Evolutionary conservation across 2,797 vertebrate species (phyloP), one percentile per base, ranked within the genome.

Genomic region (Merluccius polli): DNA sequence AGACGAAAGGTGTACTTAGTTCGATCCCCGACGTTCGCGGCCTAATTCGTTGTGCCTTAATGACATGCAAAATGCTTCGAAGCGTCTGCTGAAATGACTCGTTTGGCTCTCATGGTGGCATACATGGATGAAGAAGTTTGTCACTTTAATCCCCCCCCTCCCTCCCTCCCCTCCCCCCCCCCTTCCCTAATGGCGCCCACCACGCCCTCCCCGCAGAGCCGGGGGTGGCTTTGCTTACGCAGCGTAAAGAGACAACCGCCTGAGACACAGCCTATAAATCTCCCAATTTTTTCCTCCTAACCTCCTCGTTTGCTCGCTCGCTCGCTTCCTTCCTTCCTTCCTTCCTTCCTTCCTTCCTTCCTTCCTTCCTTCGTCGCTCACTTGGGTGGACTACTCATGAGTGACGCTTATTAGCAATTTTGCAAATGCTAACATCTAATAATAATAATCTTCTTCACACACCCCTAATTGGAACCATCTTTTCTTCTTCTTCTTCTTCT

Each of bases 211-310:
- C 63, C 79, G 80, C 86, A 81, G 85, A 76, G 86, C 84, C 27
- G n/a, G 80, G 78, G 77, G 84, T 79, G 75, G 81, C 79, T 89
- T 72, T 87, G 89, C 88, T 91, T 88, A 86, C 86, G 78, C 88
- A 85, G 82, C 78, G 75, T 74, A 13, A 67, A 29, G n/a, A 24
- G 63, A 67, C 63, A 67, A 29, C 24, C 2, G 2, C 63, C 63
- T 6, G 33, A 48, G 85, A 84, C 86, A 84, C 12, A 68, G 81
- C 71, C 87, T 87, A 92, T 93, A 90, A 91, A 93, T 93, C 89
- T 89, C 82, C 76, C 77, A n/a, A n/a, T n/a, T n/a, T n/a, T n/a
- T n/a, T n/a, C n/a, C n/a, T n/a, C n/a, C n/a, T n/a, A n/a, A n/a
- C n/a, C n/a, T n/a, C n/a, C n/a, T n/a, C n/a, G n/a, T n/a, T n/a